Evolutionary conservation across 2,888 invertebrate genomes (phyloP).

Genomic region (Anodontia alba): DNA sequence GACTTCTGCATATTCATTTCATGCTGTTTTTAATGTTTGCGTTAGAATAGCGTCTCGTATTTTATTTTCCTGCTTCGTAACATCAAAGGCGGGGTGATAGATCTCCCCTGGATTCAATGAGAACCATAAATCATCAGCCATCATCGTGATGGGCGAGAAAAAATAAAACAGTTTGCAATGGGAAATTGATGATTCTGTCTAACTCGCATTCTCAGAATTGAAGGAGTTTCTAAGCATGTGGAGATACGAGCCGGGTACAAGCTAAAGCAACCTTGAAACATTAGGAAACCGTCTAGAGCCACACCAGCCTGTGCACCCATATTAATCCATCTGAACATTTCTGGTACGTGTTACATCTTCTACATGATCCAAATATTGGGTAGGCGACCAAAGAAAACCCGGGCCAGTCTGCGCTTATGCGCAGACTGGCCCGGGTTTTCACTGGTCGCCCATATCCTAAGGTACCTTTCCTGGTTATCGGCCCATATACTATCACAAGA

Average conservation of each 20-base stretch:
- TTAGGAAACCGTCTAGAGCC: no score
- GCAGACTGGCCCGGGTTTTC: no score
- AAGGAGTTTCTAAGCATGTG: constrained; percentile 36
- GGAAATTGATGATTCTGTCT: constrained; percentile 56
- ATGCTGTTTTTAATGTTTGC: constrained; percentile 54
- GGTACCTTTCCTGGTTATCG: no score
- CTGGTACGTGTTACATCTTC: no score
- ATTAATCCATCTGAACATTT: no score
- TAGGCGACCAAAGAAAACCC: no score
- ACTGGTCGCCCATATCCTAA: no score
- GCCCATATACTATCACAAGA: neutral
- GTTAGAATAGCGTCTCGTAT: constrained; percentile 54
- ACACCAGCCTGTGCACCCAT: no score
- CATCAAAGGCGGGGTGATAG: constrained; percentile 56
- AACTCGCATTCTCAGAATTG: constrained; percentile 49
- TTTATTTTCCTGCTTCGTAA: constrained; percentile 46
- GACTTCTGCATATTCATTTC: constrained; percentile 39
- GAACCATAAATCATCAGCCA: constrained; percentile 53
- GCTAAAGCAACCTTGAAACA: no score
- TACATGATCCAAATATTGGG: no score
- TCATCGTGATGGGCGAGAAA: constrained; percentile 32
- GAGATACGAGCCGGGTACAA: no score
- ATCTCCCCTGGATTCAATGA: constrained; percentile 40
- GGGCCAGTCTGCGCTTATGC: no score
- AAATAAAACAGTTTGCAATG: constrained; percentile 57